Base-by-base conservation (phyloP, 2,888 invertebrate genomes). In the Melieria picta region DNA sequence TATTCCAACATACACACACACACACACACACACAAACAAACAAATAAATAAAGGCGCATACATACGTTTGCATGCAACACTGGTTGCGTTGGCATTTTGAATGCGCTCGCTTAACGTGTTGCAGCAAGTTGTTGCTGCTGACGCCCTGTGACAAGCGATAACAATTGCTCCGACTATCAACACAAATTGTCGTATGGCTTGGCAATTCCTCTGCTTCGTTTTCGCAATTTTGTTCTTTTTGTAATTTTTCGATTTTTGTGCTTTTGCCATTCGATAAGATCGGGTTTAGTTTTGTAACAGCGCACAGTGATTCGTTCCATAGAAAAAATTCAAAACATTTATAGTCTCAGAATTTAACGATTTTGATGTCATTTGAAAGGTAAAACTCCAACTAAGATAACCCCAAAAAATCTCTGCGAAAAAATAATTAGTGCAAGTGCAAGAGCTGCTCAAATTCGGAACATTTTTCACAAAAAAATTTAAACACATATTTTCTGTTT, bases 131-230 rank as follows among this genome's bases (percentile, higher is more conserved):
- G n/a, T 45, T 11, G 7, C n/a, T 43, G 13, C 13, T 11, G 75
- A 72, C 69, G 16, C 45, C 16, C 43, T 13, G 74, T 77, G 78
- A 79, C 78, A 78, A 78, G 78, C 78, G 79, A 78, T 78, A 78
- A 78, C 79, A 79, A 79, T 78, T 78, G 77, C 72, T 72, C 72
- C 76, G 74, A 76, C 75, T 76, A 74, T 75, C 75, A 58, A 62
- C 71, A 72, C 76, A 75, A 76, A 77, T 76, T 76, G 76, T 75
- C 74, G 75, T 77, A 73, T 75, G 73, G 73, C 67, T 75, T 75
- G 73, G 71, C 69, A 73, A 72, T 72, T 72, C 69, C 61, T 52
- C 42, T 64, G 47, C 43, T 67, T 58, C 50, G 6, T 42, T 58
- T n/a, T 7, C 50, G 11, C 56, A 43, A 3, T 55, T 50, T 64